A percentile compares a stretch with the other conserved stretches of the same genome.
Evolutionary conservation across 1,140 invertebrate genomes (phyloP).

Genomic region (Pseudomyrmex gracilis): DNA sequence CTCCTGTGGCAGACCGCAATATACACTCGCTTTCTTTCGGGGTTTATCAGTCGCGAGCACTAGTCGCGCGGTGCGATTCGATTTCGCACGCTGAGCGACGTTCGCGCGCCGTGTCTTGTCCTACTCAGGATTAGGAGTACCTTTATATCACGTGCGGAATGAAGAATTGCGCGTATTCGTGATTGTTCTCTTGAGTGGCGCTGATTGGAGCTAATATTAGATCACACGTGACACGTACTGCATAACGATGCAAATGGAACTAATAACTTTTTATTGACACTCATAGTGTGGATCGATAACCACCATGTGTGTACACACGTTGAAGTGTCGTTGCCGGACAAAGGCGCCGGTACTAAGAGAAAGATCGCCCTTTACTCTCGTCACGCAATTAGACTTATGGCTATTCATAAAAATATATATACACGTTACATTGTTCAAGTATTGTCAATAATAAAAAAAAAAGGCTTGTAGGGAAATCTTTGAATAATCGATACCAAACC

Average conservation of each 20-base stretch:
- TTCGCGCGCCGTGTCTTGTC: neutral
- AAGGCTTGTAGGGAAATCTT: neutral
- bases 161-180: constrained; percentile 41
- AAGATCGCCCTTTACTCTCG: neutral
- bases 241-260: constrained; percentile 53
- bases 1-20: neutral
- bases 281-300: constrained; percentile 56
- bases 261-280: constrained; percentile 64
- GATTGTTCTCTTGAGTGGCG: constrained; percentile 73
- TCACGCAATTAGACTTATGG: constrained; percentile 23
- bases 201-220: constrained; percentile 77
- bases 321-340: neutral
- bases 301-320: neutral
- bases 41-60: too few relatives aligned
- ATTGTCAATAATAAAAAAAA: neutral
- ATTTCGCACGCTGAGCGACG: neutral
- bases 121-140: constrained; percentile 62
- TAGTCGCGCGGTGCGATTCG: neutral
- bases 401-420: too few relatives aligned
- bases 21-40: neutral
- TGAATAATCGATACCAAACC: neutral
- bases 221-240: constrained; percentile 35
- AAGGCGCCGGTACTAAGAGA: neutral
- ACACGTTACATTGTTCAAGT: neutral
- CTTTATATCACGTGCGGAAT: constrained; percentile 73